Conservation (phyloP, 2,888 invertebrate genomes). For the Fabriciana adippe region DNA sequence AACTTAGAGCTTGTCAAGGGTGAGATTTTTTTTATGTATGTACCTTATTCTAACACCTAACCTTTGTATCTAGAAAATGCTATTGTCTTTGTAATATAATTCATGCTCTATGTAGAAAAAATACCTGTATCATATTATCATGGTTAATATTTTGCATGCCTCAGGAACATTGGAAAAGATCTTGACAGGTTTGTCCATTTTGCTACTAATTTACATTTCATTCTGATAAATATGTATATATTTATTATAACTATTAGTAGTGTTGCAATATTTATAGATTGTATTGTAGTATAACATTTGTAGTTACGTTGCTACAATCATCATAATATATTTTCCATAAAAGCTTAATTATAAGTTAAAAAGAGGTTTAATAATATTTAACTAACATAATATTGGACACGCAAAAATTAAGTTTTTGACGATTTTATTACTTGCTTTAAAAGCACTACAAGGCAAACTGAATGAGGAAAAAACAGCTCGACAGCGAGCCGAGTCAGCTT, state of each 20-base stretch:
- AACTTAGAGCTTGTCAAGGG: slow-evolving; percentile 96
- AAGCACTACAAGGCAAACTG: slow-evolving; percentile 94
- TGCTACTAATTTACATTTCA: slow-evolving; percentile 53
- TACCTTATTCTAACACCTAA: slow-evolving; percentile 29
- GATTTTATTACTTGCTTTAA: slow-evolving; percentile 6
- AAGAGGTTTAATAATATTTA: too few species aligned
- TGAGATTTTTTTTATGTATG: slow-evolving; percentile 59
- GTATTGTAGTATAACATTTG: too few species aligned
- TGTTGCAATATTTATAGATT: too few species aligned
- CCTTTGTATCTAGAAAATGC: slow-evolving; percentile 28
- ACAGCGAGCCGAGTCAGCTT: slow-evolving; percentile 92
- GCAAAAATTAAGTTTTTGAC: too few species aligned
- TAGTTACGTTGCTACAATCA: too few species aligned
- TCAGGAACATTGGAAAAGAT: slow-evolving; percentile 86
- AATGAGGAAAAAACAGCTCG: slow-evolving; percentile 94
- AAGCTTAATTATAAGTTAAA: too few species aligned
- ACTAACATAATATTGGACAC: too few species aligned
- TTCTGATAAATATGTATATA: slow-evolving; percentile 27
- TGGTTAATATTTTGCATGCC: slow-evolving; percentile 79
- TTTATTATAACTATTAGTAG: too few species aligned
- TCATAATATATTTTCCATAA: too few species aligned
- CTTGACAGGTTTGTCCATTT: slow-evolving; percentile 84
- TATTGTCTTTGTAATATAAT: slow-evolving; percentile 29
- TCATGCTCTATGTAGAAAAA: slow-evolving; percentile 36
- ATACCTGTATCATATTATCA: slow-evolving; percentile 52